These are phyloP conservation scores for Drosophila ambigua DNA, from an alignment of 1,140 invertebrate species.

Conservation along the genomic window DNA sequence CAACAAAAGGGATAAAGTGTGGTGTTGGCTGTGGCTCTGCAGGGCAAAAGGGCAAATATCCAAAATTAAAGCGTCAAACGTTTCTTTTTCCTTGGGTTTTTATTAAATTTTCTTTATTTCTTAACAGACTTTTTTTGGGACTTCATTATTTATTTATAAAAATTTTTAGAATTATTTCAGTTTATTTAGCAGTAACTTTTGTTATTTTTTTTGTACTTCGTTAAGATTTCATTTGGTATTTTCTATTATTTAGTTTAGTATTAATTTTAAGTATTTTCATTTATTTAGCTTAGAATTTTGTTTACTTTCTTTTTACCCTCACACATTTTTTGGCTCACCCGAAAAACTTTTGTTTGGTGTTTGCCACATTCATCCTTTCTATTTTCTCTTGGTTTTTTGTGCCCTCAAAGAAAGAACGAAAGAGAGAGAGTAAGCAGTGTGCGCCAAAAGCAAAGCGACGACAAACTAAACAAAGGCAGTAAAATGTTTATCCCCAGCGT, in stretches of 20 bases:
- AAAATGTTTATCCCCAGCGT: constrained; percentile 36
- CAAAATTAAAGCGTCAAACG: constrained; percentile 15
- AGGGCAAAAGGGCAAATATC: constrained; percentile 1
- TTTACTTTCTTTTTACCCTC: too few relatives aligned
- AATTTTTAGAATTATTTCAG: too few relatives aligned
- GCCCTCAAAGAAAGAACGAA: background rate
- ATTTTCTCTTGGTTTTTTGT: constrained; percentile 1
- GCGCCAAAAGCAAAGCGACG: constrained; percentile 1
- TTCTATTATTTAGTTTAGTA: too few relatives aligned
- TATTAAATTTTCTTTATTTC: too few relatives aligned
- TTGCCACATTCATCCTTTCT: background rate
- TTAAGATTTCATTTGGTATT: too few relatives aligned
- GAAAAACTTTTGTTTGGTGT: constrained; percentile 30
- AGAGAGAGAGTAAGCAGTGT: too few relatives aligned
- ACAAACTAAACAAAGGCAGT: constrained; percentile 41
- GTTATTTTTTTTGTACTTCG: too few relatives aligned
- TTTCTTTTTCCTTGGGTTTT: background rate
- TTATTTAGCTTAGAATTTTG: background rate
- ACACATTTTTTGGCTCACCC: background rate
- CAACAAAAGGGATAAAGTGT: background rate
- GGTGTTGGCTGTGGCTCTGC: too few relatives aligned
- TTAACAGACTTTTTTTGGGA: too few relatives aligned
- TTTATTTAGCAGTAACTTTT: too few relatives aligned
- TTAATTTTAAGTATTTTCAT: background rate
- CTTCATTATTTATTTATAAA: too few relatives aligned